phyloP scores from a whole-genome alignment of 2,888 invertebrate species.

The Omphaloscelis lunosa region DNA sequence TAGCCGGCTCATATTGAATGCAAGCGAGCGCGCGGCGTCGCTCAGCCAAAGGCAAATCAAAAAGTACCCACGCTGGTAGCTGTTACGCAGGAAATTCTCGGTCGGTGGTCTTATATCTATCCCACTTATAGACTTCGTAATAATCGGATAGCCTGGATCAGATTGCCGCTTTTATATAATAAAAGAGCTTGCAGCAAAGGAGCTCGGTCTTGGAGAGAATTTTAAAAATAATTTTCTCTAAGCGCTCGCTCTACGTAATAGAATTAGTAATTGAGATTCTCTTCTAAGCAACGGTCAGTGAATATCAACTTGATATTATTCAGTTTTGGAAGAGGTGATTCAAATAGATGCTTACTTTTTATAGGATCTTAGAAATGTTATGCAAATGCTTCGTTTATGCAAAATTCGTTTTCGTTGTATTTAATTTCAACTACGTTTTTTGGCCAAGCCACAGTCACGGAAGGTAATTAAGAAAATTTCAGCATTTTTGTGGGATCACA shows the following conservation, averaged over 20 bases:
- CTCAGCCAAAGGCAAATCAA: conserved; percentile 81
- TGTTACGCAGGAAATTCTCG: conserved; percentile 77
- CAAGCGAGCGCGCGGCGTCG: conserved; percentile 77
- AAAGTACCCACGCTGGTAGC: conserved; percentile 68
- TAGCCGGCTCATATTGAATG: conserved; percentile 83
- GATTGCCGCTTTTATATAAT: conserved; percentile 56
- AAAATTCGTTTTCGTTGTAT: conserved; percentile 58
- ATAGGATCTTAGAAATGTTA: conserved; percentile 41
- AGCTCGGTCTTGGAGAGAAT: conserved; percentile 31
- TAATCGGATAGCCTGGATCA: conserved; percentile 58
- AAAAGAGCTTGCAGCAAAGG: conserved; percentile 50
- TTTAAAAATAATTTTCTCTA: conserved; percentile 51
- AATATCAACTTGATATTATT: conserved; percentile 21
- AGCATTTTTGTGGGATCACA: conserved; percentile 45
- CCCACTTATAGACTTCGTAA: conserved; percentile 64
- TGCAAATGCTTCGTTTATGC: conserved; percentile 56
- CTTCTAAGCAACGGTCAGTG: conserved; percentile 6
- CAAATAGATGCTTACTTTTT: conserved; percentile 47
- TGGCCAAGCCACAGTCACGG: conserved; percentile 44
- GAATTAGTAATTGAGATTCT: conserved; percentile 39
- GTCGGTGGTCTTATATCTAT: conserved; percentile 82
- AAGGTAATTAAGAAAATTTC: conserved; percentile 62
- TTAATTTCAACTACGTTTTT: conserved; percentile 57
- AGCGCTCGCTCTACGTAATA: conserved; percentile 23
- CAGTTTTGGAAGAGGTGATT: conserved; percentile 25